Evolutionary conservation across 2,797 vertebrate species (phyloP).

Genomic region (Gambelia wislizenii): DNA sequence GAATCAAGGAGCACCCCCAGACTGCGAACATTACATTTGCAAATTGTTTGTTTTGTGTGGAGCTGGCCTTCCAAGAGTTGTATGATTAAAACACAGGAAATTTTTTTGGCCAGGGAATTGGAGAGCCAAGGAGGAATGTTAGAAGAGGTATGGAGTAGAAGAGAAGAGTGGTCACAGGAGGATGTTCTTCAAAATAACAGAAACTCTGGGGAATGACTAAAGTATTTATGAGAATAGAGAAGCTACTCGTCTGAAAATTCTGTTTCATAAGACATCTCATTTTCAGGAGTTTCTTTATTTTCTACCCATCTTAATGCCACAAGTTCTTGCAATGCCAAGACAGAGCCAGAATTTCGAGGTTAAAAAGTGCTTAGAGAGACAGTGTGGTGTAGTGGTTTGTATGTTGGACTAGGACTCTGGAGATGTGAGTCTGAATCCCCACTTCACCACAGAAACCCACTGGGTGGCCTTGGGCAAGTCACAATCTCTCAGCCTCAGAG

Average conservation of each 20-base stretch:
- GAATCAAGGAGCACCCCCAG: too few relatives aligned
- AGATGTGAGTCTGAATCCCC: too few relatives aligned
- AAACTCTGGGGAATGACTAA: background rate
- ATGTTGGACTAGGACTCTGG: too few relatives aligned
- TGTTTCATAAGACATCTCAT: background rate
- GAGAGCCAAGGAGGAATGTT: background rate
- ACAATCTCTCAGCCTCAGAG: too few relatives aligned
- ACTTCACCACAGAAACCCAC: too few relatives aligned
- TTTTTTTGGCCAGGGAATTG: background rate
- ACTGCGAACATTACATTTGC: too few relatives aligned
- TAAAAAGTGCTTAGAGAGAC: too few relatives aligned
- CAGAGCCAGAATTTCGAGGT: too few relatives aligned
- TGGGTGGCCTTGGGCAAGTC: too few relatives aligned
- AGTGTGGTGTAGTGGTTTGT: too few relatives aligned
- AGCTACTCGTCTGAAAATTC: background rate
- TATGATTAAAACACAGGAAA: background rate
- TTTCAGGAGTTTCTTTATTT: background rate
- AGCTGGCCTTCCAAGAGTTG: background rate
- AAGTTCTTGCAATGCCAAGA: background rate
- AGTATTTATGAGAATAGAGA: background rate
- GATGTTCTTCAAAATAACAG: slow-evolving; percentile 2
- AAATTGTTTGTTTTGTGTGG: background rate
- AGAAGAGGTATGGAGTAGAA: background rate
- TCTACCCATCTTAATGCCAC: background rate
- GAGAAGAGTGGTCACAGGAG: background rate